Base-by-base conservation (phyloP, 2,113 vertebrate genomes). In the Laterallus jamaicensis region DNA sequence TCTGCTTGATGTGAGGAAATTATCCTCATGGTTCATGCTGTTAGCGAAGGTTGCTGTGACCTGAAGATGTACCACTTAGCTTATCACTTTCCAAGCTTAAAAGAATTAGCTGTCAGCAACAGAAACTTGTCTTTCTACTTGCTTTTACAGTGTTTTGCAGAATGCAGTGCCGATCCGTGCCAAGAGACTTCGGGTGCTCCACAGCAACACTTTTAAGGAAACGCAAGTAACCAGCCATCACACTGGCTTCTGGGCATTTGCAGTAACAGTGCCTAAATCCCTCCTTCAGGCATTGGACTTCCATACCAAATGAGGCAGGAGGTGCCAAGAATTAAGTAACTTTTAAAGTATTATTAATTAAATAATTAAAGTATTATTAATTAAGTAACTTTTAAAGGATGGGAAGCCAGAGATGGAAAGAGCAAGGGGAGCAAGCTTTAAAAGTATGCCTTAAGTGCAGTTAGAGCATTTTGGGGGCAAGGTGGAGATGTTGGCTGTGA, bases 21-120 rank as follows among this genome's bases (percentile, higher is more conserved):
- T 62, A 8, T 0, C 1, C 59, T 76, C 28, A 16, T 63, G 69
- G 28, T 67, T 94, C 52, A 11, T 44, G 74, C 86, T 78, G 32
- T 69, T 89, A 44, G 9, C 31, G 67, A 86, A 91, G 83, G 74
- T 93, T 91, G 28, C 81, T 88, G 86, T 87, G 95, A 95, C 91
- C 86, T 32, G 3, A 58, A 91, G 86, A 84, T 56, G 62, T 79
- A 79, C 69, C 25, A 20, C 54, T 62, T 59, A 86, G 75, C 47
- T 94, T 94, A 70, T 76, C 19, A 18, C 84, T 69, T 82, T 76
- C 44, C 28, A 29, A 63, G 44, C 79, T 84, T 32, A 42, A 82
- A 92, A 68, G 59, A 88, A 81, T 81, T 83, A 90, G 62, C 58
- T 96, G 77, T 68, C 90, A 86, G 56, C 49, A 82, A 25, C 28